Evolutionary conservation across 2,797 vertebrate species (phyloP).

Genomic region (Catamblyrhynchus diadema): DNA sequence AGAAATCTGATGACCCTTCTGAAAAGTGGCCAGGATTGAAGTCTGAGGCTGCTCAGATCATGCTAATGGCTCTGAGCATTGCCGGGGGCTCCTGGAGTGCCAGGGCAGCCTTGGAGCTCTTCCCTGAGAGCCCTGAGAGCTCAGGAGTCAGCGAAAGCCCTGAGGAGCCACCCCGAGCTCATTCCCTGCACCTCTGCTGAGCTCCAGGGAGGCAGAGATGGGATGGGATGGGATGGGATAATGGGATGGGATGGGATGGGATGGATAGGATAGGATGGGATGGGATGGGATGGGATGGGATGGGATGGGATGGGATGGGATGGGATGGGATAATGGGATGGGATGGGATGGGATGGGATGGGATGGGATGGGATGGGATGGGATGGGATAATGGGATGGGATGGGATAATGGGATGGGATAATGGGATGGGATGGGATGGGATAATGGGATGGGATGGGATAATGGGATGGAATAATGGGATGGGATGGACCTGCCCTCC

Average conservation of each 20-base stretch:
- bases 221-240: too few species aligned
- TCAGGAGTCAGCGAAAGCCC: neutral
- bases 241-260: too few species aligned
- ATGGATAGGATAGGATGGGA: too few species aligned
- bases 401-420: neutral
- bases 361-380: too few species aligned
- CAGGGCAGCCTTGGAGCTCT: neutral
- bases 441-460: too few species aligned
- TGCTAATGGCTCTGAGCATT: neutral
- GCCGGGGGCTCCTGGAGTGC: neutral
- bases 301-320: too few species aligned
- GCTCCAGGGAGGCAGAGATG: neutral
- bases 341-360: neutral
- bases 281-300: too few species aligned
- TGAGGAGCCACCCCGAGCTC: neutral
- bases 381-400: too few species aligned
- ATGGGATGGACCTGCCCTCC: neutral
- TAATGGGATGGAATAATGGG: too few species aligned
- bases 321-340: neutral
- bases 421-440: too few species aligned
- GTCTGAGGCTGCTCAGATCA: neutral
- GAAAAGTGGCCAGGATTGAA: neutral
- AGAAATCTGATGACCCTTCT: neutral
- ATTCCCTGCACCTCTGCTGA: neutral
- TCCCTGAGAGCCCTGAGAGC: neutral